Conservation (phyloP, 2,113 vertebrate genomes). For the Tragelaphus strepsiceros region DNA sequence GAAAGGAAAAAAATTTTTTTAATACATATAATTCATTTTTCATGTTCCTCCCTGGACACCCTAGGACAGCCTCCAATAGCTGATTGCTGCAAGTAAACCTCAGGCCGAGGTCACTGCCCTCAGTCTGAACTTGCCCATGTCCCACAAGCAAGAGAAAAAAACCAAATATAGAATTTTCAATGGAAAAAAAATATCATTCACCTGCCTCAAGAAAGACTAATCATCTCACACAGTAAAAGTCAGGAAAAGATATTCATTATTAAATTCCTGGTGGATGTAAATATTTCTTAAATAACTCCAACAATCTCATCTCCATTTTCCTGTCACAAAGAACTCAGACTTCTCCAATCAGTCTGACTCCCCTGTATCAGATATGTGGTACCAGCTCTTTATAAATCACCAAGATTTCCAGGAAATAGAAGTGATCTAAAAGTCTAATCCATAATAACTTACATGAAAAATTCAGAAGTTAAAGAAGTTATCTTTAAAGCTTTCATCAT, state of each 20-base stretch:
- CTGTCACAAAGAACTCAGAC: not conserved
- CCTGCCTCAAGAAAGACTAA: not conserved
- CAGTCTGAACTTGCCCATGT: not conserved
- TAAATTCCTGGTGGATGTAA: not conserved
- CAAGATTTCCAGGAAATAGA: not conserved
- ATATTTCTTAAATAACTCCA: not conserved
- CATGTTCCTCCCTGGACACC: not conserved
- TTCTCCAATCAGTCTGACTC: not conserved
- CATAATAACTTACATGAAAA: not conserved
- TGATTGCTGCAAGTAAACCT: not conserved
- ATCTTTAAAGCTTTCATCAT: not conserved
- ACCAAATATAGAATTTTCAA: not conserved
- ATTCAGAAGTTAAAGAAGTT: not conserved
- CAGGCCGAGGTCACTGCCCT: not conserved
- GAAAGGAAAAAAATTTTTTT: not conserved
- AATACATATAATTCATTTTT: not conserved
- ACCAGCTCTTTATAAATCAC: not conserved
- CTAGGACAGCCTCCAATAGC: not conserved
- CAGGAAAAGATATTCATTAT: not conserved
- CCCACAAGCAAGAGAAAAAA: not conserved
- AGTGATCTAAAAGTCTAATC: constrained; percentile 1
- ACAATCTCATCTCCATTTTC: constrained; percentile 33
- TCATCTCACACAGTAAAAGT: not conserved
- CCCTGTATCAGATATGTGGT: not conserved
- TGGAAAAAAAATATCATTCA: not conserved